These are phyloP conservation scores for Rhincodon typus DNA, from an alignment of 2,797 vertebrate genomes.

Conservation along the genomic window DNA sequence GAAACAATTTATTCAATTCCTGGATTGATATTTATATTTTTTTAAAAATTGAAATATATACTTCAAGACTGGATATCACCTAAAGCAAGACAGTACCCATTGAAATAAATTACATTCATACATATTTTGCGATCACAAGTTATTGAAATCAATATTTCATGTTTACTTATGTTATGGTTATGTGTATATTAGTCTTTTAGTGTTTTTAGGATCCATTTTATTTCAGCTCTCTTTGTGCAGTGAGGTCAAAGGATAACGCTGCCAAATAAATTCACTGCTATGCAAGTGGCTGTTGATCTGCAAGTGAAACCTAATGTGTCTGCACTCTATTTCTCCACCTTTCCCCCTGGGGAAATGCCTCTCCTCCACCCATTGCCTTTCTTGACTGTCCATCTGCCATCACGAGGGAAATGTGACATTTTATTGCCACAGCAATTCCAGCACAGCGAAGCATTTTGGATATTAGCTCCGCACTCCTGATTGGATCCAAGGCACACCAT, in stretches of 20 bases:
- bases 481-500: no score
- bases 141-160: not conserved
- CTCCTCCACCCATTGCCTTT: not conserved
- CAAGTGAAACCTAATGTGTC: not conserved
- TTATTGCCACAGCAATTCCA: not conserved
- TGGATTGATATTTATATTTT: not conserved
- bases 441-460: no score
- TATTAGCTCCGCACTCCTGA: not conserved
- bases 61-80: not conserved
- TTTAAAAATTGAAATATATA: not conserved
- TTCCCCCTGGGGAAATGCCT: not conserved
- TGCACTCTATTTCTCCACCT: not conserved
- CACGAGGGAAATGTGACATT: not conserved
- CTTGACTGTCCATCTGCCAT: not conserved
- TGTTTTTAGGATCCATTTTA: not conserved
- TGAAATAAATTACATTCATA: not conserved
- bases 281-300: not conserved
- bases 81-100: not conserved
- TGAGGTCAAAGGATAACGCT: not conserved
- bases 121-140: not conserved
- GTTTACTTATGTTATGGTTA: not conserved
- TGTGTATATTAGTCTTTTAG: not conserved
- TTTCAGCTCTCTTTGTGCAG: not conserved
- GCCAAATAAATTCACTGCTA: not conserved
- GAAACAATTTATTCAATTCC: conserved; percentile 5